Evolutionary conservation across 2,797 vertebrate species (phyloP).

Genomic region (Podargus strigoides): DNA sequence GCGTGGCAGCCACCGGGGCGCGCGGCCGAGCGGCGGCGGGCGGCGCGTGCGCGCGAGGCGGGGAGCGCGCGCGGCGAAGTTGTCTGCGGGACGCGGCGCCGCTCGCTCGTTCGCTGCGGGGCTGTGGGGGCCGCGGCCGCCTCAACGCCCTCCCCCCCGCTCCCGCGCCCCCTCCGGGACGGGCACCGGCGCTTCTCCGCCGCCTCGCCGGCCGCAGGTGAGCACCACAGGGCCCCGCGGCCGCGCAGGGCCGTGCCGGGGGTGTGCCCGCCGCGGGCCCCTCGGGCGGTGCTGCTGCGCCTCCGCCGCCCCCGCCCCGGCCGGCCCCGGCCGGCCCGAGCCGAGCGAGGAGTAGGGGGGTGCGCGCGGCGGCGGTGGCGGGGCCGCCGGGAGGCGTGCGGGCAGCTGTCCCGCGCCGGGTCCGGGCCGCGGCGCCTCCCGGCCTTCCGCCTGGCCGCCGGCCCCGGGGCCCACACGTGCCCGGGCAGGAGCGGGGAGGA

Average conservation of each 20-base stretch:
- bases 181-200: background rate
- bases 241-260: background rate
- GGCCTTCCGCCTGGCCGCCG: background rate
- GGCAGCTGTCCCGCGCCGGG: background rate
- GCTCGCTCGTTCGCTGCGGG: background rate
- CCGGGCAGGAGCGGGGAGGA: background rate
- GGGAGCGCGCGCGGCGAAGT: background rate
- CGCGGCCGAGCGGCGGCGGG: background rate
- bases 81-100: background rate
- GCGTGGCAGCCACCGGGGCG: background rate
- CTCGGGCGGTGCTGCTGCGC: background rate
- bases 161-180: background rate
- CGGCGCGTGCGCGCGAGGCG: background rate
- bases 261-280: background rate
- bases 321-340: background rate
- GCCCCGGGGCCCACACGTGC: background rate
- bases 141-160: too few relatives aligned
- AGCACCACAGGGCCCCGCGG: background rate
- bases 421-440: background rate
- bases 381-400: background rate
- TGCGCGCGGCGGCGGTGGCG: background rate
- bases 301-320: background rate
- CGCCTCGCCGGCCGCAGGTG: background rate
- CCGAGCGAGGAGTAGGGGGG: background rate
- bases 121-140: background rate